phyloP scores from a whole-genome alignment of 1,140 invertebrate genomes.

The Diploscapter pachys region DNA sequence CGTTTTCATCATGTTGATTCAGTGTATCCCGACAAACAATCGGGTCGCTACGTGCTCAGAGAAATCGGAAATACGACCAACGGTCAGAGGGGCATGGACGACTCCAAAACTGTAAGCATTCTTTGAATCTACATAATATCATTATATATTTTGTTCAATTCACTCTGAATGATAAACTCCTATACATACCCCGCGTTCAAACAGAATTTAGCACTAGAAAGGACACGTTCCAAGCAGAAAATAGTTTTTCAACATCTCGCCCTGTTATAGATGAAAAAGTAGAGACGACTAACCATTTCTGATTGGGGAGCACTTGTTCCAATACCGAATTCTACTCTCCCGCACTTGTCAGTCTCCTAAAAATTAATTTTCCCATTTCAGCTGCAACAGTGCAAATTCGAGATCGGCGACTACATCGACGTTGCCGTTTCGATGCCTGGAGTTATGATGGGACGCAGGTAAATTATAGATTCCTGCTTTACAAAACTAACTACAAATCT shows the following conservation, averaged over 20 bases:
- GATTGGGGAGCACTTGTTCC: too few species aligned
- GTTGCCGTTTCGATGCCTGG: constrained; percentile 86
- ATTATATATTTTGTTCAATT: background rate
- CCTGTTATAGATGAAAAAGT: too few species aligned
- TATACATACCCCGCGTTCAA: background rate
- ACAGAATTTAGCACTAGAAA: background rate
- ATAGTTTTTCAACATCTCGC: too few species aligned
- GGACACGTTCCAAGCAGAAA: too few species aligned
- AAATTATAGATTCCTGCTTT: too few species aligned
- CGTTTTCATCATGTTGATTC: constrained; percentile 12
- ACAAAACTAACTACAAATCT: too few species aligned
- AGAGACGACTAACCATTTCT: too few species aligned
- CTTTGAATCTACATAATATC: background rate
- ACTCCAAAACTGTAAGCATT: constrained; percentile 60
- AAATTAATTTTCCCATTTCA: constrained; percentile 69
- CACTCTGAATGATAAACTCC: background rate
- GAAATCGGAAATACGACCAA: constrained; percentile 90
- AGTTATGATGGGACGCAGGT: too few species aligned
- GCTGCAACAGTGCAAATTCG: constrained; percentile 77
- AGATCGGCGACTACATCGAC: constrained; percentile 92
- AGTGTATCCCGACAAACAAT: constrained; percentile 80
- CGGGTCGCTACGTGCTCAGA: constrained; percentile 78
- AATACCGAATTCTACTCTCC: too few species aligned
- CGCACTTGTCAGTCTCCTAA: too few species aligned
- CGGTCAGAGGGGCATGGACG: constrained; percentile 78